Conservation (phyloP, 1,140 invertebrate genomes). For the Anastatus disparis region DNA sequence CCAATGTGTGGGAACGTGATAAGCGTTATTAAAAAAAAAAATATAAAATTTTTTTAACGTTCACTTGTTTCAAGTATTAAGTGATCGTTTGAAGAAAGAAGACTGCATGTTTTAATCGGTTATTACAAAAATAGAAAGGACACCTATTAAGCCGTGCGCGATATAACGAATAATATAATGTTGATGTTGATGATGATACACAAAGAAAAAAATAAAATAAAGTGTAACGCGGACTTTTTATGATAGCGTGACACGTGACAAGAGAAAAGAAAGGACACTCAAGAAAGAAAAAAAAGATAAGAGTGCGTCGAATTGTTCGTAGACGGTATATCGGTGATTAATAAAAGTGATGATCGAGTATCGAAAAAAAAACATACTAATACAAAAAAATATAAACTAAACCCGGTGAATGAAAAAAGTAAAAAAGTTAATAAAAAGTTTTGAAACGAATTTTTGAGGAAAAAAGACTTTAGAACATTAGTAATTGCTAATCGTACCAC, state of each 20-base stretch:
- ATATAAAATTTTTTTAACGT: not conserved
- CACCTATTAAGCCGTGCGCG: not conserved
- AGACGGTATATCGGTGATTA: not conserved
- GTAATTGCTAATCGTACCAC: conserved; percentile 28
- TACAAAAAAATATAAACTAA: no score
- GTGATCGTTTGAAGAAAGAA: conserved; percentile 25
- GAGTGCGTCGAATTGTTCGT: not conserved
- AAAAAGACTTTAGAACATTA: conserved; percentile 37
- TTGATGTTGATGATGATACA: no score
- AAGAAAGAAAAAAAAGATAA: not conserved
- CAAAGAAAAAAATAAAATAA: no score
- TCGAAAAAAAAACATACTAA: conserved; percentile 34
- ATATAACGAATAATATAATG: no score
- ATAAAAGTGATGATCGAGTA: conserved; percentile 12
- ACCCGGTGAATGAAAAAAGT: conserved; percentile 20
- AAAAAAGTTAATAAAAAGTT: no score
- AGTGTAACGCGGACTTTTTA: no score
- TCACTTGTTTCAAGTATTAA: no score
- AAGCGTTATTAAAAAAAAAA: not conserved
- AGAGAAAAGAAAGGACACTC: no score
- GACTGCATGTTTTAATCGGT: conserved; percentile 33
- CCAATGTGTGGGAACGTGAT: not conserved
- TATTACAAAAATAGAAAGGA: not conserved
- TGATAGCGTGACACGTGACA: no score
- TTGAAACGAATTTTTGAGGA: conserved; percentile 12